Conservation (phyloP, 2,888 invertebrate genomes). For the Ichneumon xanthorius region DNA sequence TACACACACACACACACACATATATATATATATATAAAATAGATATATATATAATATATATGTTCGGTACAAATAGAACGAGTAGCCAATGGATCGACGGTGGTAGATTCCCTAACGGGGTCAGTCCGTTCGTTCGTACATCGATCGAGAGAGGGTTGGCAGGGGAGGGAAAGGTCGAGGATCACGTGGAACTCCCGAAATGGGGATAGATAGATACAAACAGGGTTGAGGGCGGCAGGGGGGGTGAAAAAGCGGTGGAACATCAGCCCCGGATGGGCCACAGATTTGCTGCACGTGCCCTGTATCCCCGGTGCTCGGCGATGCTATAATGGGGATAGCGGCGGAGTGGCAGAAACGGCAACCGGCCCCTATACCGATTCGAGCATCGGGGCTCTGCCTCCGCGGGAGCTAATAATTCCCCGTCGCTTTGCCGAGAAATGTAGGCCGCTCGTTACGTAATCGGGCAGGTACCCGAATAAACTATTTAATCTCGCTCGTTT, state of each 20-base stretch:
- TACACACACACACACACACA: no score
- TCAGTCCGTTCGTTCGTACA: slow-evolving; percentile 31
- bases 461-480: background rate
- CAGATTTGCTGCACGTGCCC: slow-evolving; percentile 42
- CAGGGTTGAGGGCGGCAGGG: background rate
- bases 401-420: slow-evolving; percentile 49
- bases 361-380: slow-evolving; percentile 32
- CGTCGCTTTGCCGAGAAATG: slow-evolving; percentile 39
- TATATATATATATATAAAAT: background rate
- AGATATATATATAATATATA: background rate
- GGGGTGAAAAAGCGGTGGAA: slow-evolving; percentile 7
- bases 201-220: slow-evolving; percentile 42
- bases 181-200: slow-evolving; percentile 41
- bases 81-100: slow-evolving; percentile 2
- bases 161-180: slow-evolving; percentile 36
- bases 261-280: slow-evolving; percentile 30
- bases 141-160: slow-evolving; percentile 4
- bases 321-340: slow-evolving; percentile 43
- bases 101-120: slow-evolving; percentile 21
- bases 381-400: slow-evolving; percentile 17
- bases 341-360: slow-evolving; percentile 34
- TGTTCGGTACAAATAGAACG: slow-evolving; percentile 30
- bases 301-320: slow-evolving; percentile 1
- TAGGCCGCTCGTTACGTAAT: slow-evolving; percentile 7
- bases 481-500: slow-evolving; percentile 1